phyloP scores from a whole-genome alignment of 2,888 invertebrate species.

The Lypha dubia region DNA sequence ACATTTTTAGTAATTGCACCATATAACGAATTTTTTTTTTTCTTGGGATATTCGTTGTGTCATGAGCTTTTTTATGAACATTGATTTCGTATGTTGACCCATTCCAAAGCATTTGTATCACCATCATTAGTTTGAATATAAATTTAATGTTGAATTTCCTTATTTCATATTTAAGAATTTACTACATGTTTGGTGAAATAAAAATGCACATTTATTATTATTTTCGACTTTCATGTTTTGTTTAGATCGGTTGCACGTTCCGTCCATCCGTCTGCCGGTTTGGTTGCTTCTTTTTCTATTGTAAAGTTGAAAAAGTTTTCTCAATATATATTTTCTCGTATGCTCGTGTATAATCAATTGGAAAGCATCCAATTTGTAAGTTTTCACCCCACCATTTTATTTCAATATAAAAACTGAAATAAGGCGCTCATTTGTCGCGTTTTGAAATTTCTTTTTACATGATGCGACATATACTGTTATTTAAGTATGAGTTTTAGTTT shows the following conservation, averaged over 20 bases:
- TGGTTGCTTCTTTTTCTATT: constrained; percentile 40
- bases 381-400: constrained; percentile 76
- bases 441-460: constrained; percentile 72
- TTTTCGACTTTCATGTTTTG: constrained; percentile 34
- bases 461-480: constrained; percentile 65
- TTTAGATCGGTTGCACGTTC: constrained; percentile 43
- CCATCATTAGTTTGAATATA: constrained; percentile 35
- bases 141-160: constrained; percentile 42
- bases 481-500: constrained; percentile 23
- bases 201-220: constrained; percentile 65
- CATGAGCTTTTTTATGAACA: too few relatives aligned
- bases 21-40: too few relatives aligned
- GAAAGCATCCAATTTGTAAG: constrained; percentile 78
- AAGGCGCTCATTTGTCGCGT: constrained; percentile 75
- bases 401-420: constrained; percentile 71
- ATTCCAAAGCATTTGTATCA: neutral
- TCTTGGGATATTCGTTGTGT: too few relatives aligned
- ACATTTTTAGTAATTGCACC: too few relatives aligned
- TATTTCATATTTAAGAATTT: constrained; percentile 40
- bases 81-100: neutral
- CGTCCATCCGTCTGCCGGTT: constrained; percentile 19
- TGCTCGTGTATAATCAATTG: constrained; percentile 73
- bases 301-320: constrained; percentile 61
- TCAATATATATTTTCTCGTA: constrained; percentile 31
- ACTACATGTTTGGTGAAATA: constrained; percentile 56